These are phyloP conservation scores for Athene noctua DNA, from an alignment of 2,113 vertebrate species.

Conservation along the genomic window DNA sequence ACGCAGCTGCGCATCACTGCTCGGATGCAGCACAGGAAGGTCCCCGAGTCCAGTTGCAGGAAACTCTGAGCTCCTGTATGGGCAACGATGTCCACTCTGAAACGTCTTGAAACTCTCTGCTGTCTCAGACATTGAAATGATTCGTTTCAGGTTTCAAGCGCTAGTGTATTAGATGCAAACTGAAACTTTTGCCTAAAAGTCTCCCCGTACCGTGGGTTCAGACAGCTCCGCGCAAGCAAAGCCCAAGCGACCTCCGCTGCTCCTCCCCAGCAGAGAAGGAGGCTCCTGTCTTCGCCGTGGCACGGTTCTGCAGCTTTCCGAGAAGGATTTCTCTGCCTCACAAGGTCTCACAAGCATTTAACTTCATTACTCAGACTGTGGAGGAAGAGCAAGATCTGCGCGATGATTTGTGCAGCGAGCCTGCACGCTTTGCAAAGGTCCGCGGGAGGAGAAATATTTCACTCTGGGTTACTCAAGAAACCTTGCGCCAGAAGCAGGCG, in stretches of 20 bases:
- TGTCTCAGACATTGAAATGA: background rate
- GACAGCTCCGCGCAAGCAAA: background rate
- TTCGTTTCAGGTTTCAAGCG: background rate
- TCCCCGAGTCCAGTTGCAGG: fast-evolving
- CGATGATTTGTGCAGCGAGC: fast-evolving
- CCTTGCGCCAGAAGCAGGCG: background rate
- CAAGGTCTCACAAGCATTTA: background rate
- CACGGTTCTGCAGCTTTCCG: background rate
- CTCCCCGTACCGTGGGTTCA: background rate
- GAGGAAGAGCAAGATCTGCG: background rate
- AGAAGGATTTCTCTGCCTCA: background rate
- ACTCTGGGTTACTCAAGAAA: background rate
- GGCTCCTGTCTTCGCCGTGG: background rate
- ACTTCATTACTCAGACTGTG: background rate
- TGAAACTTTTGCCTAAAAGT: background rate
- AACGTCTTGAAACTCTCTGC: background rate
- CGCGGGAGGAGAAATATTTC: background rate
- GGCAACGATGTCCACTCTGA: background rate
- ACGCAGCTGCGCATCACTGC: background rate
- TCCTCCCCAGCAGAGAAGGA: background rate
- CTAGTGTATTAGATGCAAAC: too few relatives aligned
- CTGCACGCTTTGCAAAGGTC: background rate
- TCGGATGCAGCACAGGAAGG: fast-evolving
- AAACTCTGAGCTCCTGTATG: background rate
- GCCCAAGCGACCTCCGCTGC: background rate